Evolutionary conservation across 2,888 invertebrate species (phyloP), one percentile per base, ranked within the genome.

Genomic region (Mythimna albipuncta): DNA sequence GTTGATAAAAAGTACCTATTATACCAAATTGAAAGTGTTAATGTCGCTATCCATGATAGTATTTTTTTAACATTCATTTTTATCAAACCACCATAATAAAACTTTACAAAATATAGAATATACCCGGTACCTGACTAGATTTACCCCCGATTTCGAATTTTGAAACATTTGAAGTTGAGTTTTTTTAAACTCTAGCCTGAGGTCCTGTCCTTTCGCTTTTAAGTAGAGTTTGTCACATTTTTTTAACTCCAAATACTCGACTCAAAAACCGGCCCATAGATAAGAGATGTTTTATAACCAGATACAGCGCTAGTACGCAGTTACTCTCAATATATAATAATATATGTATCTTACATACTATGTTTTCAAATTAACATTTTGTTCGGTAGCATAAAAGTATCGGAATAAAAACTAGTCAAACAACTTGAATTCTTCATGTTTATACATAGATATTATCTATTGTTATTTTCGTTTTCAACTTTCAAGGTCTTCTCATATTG

Each of bases 381-480:
- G 21, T 64, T 79, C 61, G 19, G 32, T 41, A 64, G 47, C 26
- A 64, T 75, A 21, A 58, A 72, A 61, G 19, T 64, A 54, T 80
- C 54, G 4, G 52, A 79, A 80, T 63, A 54, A 80, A 74, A 80
- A 76, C 75, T n/a, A 74, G 80, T 61, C 35, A 59, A 35, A 76
- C 80, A 59, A 72, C 63, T 63, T 59, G 19, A 62, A 72, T 79
- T 54, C 38, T 58, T 38, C 63, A 59, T 50, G 58, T 26, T 59
- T 73, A 26, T 41, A 41, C 35, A 52, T 52, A n/a, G n/a, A 72
- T 79, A 79, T 44, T 52, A 63, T 41, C 61, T 21, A 21, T 62
- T 79, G 62, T 79, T 79, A 74, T 79, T 76, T 76, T 76, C 59
- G 58, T 79, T 79, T 79, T 64, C 63, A 79, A 74, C 54, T 73